These are phyloP conservation scores for Morpho helenor DNA, from an alignment of 2,888 invertebrate genomes.

Conservation along the genomic window DNA sequence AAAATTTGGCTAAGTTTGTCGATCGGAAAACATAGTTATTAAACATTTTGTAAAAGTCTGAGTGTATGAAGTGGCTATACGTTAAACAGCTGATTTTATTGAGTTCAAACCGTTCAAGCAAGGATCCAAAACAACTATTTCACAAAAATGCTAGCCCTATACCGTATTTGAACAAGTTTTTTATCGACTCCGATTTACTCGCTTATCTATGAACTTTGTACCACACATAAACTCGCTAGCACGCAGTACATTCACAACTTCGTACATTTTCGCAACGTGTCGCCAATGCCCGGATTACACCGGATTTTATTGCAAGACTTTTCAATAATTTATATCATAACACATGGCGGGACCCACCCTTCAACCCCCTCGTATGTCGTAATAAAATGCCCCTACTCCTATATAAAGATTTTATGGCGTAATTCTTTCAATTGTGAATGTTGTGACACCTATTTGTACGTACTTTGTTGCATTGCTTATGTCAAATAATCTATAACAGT, in stretches of 20 bases:
- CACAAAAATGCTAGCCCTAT: too few relatives aligned
- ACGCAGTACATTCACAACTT: conserved; percentile 65
- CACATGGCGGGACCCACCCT: conserved; percentile 35
- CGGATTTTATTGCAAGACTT: conserved; percentile 62
- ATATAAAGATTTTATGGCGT: conserved; percentile 17
- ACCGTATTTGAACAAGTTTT: too few relatives aligned
- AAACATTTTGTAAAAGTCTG: too few relatives aligned
- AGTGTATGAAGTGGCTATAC: too few relatives aligned
- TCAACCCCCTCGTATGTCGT: conserved; percentile 21
- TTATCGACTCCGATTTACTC: too few relatives aligned
- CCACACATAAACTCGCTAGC: conserved; percentile 32
- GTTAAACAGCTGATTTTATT: too few relatives aligned
- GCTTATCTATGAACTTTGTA: conserved; percentile 4
- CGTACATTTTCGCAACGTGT: conserved; percentile 59
- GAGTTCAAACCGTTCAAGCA: too few relatives aligned
- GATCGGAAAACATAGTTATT: too few relatives aligned
- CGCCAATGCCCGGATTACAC: conserved; percentile 41
- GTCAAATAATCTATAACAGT: too few relatives aligned
- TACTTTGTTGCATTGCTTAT: too few relatives aligned
- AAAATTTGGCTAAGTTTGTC: too few relatives aligned
- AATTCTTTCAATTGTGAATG: conserved; percentile 19
- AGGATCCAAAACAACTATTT: too few relatives aligned
- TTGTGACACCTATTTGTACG: conserved; percentile 1
- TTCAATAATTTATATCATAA: conserved; percentile 68
- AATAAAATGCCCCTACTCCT: conserved; percentile 22